phyloP scores from a whole-genome alignment of 2,797 vertebrate genomes.

The Harpagifer antarcticus region DNA sequence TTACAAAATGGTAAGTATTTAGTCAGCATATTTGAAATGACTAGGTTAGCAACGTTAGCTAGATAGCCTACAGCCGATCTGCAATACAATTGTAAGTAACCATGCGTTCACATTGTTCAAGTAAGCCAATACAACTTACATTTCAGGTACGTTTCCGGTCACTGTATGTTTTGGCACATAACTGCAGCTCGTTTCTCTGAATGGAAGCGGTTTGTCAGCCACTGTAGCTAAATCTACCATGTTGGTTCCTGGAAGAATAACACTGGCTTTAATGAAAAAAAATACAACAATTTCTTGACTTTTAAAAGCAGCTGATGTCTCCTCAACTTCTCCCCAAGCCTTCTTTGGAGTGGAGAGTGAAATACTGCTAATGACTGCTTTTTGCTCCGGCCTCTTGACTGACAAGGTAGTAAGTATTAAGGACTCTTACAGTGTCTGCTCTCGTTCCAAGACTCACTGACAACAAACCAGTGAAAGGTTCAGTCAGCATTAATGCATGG shows the following conservation, averaged over 20 bases:
- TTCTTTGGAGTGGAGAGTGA: constrained; percentile 44
- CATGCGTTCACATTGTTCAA: no score
- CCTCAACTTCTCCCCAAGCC: constrained; percentile 25
- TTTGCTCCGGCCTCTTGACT: constrained; percentile 41
- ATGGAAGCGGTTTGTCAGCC: no score
- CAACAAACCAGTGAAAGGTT: constrained; percentile 37
- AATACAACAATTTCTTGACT: constrained; percentile 35
- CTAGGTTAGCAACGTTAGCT: neutral
- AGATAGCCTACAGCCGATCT: no score
- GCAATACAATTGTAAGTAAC: no score
- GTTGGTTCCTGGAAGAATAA: neutral
- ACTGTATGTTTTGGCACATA: no score
- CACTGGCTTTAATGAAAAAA: neutral
- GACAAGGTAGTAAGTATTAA: constrained; percentile 53
- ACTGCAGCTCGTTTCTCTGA: no score
- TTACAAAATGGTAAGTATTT: no score
- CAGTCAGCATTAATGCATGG: constrained; percentile 20
- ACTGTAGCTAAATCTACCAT: neutral
- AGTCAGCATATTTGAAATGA: no score
- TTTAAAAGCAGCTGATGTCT: constrained; percentile 26
- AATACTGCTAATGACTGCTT: constrained; percentile 61
- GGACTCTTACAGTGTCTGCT: constrained; percentile 42
- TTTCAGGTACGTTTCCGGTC: no score
- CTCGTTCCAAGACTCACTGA: constrained; percentile 25
- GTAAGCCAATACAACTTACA: no score